Base-by-base conservation (phyloP, 1,140 invertebrate genomes). In the Triops cancriformis region DNA sequence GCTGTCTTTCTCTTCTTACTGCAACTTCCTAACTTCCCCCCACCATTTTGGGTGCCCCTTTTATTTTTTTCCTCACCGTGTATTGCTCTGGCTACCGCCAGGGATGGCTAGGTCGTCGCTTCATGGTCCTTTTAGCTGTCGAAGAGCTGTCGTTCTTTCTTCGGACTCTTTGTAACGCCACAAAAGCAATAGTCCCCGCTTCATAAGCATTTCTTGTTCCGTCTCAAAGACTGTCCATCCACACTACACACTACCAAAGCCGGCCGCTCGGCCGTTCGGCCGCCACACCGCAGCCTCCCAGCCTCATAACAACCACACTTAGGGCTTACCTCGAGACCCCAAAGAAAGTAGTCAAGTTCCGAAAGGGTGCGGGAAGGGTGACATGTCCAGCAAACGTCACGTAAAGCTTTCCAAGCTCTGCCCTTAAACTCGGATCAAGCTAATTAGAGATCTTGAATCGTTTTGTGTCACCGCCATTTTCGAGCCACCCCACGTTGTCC, bases 81-180 rank as follows among this genome's bases (percentile, higher is more conserved):
- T 37, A 37, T 37, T 37, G 2, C 31, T 37, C 7, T 37, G 31
- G 31, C 31, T 7, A 37, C 31, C 31, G 31, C 31, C 31, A 37
- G 31, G 31, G 31, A 37, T 37, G 31, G 31, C 31, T 37, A 7
- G 51, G 10, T 23, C 23, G 51, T 23, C 51, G 10, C 51, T 18
- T 64, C 51, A n/a, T 64, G 51, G 51, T 64, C 51, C 18, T 64
- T 64, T 64, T 64, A 64, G 51, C 51, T 64, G 51, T 64, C 51
- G 51, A 64, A 64, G 51, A 64, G 51, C 51, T 64, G 51, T 64
- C 51, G 51, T 64, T 64, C 51, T 64, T 18, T 64, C 51, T 64
- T n/a, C 23, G 31, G 51, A 64, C 51, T 64, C 51, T 64, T 64
- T 64, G 51, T 64, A 64, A 23, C 51, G 31, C 45, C 51, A 64